These are phyloP conservation scores for Brachirus orientalis DNA, from an alignment of 2,113 vertebrate species.

Conservation along the genomic window DNA sequence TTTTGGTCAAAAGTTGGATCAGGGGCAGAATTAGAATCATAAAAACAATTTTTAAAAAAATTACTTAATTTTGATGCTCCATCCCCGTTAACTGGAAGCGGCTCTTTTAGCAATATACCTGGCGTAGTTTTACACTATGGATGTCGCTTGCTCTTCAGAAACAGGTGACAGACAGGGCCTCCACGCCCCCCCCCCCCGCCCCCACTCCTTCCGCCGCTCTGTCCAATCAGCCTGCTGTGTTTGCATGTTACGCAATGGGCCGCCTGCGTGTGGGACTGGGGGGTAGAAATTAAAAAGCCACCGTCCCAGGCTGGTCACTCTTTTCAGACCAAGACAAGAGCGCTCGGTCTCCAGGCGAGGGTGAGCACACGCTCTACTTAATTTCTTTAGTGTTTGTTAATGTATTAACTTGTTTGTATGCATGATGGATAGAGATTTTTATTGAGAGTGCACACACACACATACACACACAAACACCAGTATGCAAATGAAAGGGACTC, in stretches of 20 bases:
- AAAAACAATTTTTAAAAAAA: no score
- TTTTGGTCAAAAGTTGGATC: no score
- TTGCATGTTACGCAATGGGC: conserved; percentile 38
- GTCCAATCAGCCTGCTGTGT: conserved; percentile 49
- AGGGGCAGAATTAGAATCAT: no score
- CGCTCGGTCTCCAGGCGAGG: conserved; percentile 1
- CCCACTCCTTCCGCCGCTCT: background rate
- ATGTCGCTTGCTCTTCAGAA: no score
- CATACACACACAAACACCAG: background rate
- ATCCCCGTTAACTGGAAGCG: no score
- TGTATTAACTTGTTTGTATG: background rate
- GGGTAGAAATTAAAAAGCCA: conserved; percentile 58
- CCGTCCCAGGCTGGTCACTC: conserved; percentile 2
- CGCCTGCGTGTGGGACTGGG: background rate
- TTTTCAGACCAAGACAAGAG: conserved; percentile 37
- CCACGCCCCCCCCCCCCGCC: background rate
- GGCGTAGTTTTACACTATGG: no score
- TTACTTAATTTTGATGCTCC: no score
- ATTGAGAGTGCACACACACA: background rate
- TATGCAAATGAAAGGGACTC: background rate
- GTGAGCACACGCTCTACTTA: conserved; percentile 21
- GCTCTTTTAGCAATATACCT: no score
- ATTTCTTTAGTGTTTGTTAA: background rate
- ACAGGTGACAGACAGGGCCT: no score
- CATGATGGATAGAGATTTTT: background rate